These are phyloP conservation scores for Torymus texanus DNA, from an alignment of 2,888 invertebrate species.

Conservation along the genomic window DNA sequence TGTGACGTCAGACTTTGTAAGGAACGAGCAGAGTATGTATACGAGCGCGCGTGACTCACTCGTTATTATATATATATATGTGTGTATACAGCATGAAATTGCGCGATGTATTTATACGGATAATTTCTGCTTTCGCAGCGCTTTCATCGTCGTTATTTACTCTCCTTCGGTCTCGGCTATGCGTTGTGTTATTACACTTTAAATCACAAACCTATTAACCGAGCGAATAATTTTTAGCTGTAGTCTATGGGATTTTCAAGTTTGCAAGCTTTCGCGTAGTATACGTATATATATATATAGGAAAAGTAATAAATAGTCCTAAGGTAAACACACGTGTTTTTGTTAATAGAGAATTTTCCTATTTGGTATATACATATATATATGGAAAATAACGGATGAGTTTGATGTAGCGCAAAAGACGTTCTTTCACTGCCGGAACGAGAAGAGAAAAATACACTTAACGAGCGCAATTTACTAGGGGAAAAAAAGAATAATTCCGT, in stretches of 20 bases:
- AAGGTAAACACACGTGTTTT: too few relatives aligned
- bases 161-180: too few relatives aligned
- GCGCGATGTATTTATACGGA: conserved; percentile 10
- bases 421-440: too few relatives aligned
- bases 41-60: conserved; percentile 27
- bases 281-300: too few relatives aligned
- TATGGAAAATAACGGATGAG: too few relatives aligned
- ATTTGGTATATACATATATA: too few relatives aligned
- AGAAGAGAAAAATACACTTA: too few relatives aligned
- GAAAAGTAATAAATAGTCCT: too few relatives aligned
- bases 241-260: background rate
- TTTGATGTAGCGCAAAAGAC: too few relatives aligned
- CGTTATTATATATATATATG: background rate
- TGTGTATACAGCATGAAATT: conserved; percentile 13
- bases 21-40: background rate
- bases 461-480: background rate
- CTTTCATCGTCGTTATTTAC: conserved; percentile 17
- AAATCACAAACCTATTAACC: background rate
- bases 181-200: conserved; percentile 24
- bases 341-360: too few relatives aligned
- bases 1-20: conserved; percentile 32
- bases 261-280: too few relatives aligned
- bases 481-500: background rate
- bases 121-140: conserved; percentile 4
- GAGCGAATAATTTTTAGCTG: background rate